phyloP scores from a whole-genome alignment of 2,797 vertebrate genomes.

The Coccyzus lansbergi region DNA sequence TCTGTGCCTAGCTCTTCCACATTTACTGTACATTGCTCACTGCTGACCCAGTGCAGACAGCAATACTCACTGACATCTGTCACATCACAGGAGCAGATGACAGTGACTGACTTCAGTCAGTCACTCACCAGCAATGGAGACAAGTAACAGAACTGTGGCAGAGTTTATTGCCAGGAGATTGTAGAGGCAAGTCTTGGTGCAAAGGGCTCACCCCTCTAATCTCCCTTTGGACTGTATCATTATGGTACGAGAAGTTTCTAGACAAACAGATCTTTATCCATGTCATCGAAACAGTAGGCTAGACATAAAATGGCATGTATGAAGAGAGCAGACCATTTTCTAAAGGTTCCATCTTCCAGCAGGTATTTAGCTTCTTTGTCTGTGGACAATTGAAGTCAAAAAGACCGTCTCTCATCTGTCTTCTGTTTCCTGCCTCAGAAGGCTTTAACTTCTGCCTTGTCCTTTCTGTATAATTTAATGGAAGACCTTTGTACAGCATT shows the following conservation, averaged over 20 bases:
- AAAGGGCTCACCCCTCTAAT: not conserved
- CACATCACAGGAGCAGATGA: not conserved
- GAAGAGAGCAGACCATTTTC: not conserved
- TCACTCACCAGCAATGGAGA: not conserved
- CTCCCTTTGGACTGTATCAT: not conserved
- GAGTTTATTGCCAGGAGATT: not conserved
- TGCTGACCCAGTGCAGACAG: not conserved
- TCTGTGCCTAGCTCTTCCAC: not conserved
- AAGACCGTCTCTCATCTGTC: not conserved
- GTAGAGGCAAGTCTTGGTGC: not conserved
- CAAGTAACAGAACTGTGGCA: not conserved
- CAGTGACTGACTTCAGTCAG: not conserved
- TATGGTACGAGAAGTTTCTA: not conserved
- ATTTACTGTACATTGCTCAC: not conserved
- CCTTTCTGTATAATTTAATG: not conserved
- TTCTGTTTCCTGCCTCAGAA: not conserved
- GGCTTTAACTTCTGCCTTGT: not conserved
- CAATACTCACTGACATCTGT: not conserved
- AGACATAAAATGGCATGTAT: not conserved
- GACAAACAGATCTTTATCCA: not conserved
- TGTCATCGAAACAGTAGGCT: not conserved
- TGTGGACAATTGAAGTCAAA: not conserved
- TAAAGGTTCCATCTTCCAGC: not conserved
- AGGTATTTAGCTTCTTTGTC: not conserved
- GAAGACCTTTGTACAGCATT: not conserved